A percentile compares a stretch with the other conserved stretches of the same genome.
phyloP scores from a whole-genome alignment of 2,888 invertebrate genomes.

The Aradus depressus region DNA sequence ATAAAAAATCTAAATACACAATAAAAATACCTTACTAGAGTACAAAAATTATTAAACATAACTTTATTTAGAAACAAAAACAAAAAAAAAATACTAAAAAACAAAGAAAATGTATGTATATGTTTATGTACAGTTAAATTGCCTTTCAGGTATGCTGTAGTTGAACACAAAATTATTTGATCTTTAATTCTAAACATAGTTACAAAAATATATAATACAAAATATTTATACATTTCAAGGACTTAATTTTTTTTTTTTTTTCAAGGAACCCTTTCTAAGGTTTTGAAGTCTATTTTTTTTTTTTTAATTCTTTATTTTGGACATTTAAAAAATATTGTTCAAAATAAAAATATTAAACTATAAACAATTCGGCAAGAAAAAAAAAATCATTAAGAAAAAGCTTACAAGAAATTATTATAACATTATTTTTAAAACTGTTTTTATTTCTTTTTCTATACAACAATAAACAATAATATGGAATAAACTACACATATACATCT shows the following conservation, averaged over 20 bases:
- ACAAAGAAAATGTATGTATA: no score
- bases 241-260: slow-evolving; percentile 13
- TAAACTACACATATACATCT: slow-evolving; percentile 1
- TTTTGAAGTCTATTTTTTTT: slow-evolving; percentile 9
- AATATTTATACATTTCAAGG: slow-evolving; percentile 24
- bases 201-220: slow-evolving; percentile 27
- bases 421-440: no score
- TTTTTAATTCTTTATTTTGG: background rate
- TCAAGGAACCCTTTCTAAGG: slow-evolving; percentile 2
- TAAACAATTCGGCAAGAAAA: background rate
- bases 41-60: slow-evolving; percentile 22
- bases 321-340: slow-evolving; percentile 1
- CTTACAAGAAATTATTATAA: no score
- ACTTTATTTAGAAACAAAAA: slow-evolving; percentile 16
- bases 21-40: slow-evolving; percentile 17
- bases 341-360: background rate
- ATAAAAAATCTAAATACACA: slow-evolving; percentile 17
- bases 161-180: slow-evolving; percentile 30
- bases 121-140: no score
- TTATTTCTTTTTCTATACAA: no score
- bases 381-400: slow-evolving; percentile 9
- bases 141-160: slow-evolving; percentile 24
- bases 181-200: slow-evolving; percentile 26
- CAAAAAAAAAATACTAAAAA: slow-evolving; percentile 12
- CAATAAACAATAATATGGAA: background rate